Base-by-base conservation (phyloP, 2,797 vertebrate genomes). In the Melanotaenia maccullochi region DNA sequence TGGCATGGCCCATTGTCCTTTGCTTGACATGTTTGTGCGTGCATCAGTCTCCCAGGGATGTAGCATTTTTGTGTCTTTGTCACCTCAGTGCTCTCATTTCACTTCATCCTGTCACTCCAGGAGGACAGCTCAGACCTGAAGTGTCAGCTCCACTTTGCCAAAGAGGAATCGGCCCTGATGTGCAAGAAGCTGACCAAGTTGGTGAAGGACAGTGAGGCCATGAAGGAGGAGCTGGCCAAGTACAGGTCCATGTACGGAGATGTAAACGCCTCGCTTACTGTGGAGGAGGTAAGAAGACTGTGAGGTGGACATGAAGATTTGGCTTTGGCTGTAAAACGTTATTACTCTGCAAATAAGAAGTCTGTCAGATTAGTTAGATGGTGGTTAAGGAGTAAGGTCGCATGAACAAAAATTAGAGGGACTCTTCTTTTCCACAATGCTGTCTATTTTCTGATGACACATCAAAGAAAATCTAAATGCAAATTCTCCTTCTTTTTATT, bases 141-240 rank as follows among this genome's bases (percentile, higher is more conserved):
- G 89, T 99, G 97, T 87, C 98, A 99, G 93, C 94, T 99, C 76
- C 97, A 99, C 91, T 99, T 99, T 57, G 97, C 97, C 68, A 99
- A 99, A 92, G 97, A 99, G 85, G 98, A 99, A 87, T 97, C 97
- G 0, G 96, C 96, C 32, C 94, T 99, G 85, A 99, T 99, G 98
- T 98, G 97, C 90, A 99, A 97, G 93, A 99, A 99, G 90, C 95
- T 99, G 84, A 96, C 96, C 75, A 98, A 97, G 84, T 94, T 99
- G 83, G 97, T 95, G 80, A 99, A 98, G 90, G 97, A 99, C 87
- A 97, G 96, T 0, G 97, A 99, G 1, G 90, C 95, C 87, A 98
- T 98, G 97, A 97, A 96, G 85, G 97, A 98, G 83, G 97, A 98
- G 85, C 94, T 99, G 91, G 93, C 95, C 60, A 97, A 98, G 81